Evolutionary conservation across 2,113 vertebrate species (phyloP).

Genomic region (Sebastes fasciatus): DNA sequence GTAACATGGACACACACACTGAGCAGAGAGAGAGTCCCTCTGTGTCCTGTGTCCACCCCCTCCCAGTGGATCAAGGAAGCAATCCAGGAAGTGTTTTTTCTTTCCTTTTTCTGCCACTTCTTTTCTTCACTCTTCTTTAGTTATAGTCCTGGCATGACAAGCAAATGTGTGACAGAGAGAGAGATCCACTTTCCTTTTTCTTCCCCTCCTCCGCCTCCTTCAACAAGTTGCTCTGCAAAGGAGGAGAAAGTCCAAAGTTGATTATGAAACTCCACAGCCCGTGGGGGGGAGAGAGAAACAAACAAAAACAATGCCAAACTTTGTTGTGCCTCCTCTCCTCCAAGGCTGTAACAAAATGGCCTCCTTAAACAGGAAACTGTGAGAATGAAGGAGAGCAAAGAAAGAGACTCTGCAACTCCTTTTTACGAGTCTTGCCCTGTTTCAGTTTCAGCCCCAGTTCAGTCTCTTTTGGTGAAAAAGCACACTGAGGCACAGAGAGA

Average conservation of each 20-base stretch:
- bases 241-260: slow-evolving; percentile 80
- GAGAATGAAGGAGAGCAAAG: slow-evolving; percentile 69
- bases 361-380: slow-evolving; percentile 83
- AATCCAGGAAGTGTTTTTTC: slow-evolving; percentile 70
- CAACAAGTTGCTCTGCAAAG: slow-evolving; percentile 60
- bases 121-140: slow-evolving; percentile 19
- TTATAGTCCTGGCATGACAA: slow-evolving; percentile 51
- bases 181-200: slow-evolving; percentile 37
- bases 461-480: slow-evolving; percentile 64
- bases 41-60: slow-evolving; percentile 50
- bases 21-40: slow-evolving; percentile 37
- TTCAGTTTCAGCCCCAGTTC: slow-evolving; percentile 83
- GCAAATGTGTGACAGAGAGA: slow-evolving; percentile 27
- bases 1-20: slow-evolving; percentile 17
- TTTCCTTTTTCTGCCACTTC: slow-evolving; percentile 42
- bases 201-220: slow-evolving; percentile 6
- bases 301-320: slow-evolving; percentile 66
- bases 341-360: slow-evolving; percentile 83
- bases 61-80: slow-evolving; percentile 54
- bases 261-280: slow-evolving; percentile 55
- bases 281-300: slow-evolving; percentile 8
- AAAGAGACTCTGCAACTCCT: slow-evolving; percentile 71
- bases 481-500: background rate
- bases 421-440: slow-evolving; percentile 83
- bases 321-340: slow-evolving; percentile 64